Evolutionary conservation across 2,888 invertebrate genomes (phyloP).

Genomic region (Cephus sareptanus): DNA sequence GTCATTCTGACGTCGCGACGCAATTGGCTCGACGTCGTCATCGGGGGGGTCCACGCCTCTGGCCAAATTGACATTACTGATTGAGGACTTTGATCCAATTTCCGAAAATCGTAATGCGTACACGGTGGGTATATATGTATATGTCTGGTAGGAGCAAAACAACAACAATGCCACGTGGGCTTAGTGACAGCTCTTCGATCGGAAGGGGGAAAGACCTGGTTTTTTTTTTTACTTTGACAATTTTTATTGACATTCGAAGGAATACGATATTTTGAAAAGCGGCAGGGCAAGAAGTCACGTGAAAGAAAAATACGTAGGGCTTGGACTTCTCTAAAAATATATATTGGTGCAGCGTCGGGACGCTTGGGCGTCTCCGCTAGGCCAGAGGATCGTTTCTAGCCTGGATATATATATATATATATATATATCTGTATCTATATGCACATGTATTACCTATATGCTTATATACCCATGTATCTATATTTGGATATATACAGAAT

Average conservation of each 20-base stretch:
- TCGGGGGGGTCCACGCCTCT: constrained; percentile 18
- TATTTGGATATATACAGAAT: not conserved
- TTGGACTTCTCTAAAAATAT: constrained; percentile 30
- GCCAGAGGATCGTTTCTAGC: constrained; percentile 8
- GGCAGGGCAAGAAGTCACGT: not conserved
- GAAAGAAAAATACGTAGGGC: constrained; percentile 17
- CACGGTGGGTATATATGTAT: not conserved
- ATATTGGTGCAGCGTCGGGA: not conserved
- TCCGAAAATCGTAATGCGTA: not conserved
- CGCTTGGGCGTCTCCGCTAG: constrained; percentile 6
- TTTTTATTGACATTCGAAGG: not conserved
- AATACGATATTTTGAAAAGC: not conserved
- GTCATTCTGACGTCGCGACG: constrained; percentile 33
- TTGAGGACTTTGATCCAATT: not conserved
- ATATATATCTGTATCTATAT: constrained; percentile 8
- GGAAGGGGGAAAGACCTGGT: not conserved
- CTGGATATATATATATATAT: constrained; percentile 5
- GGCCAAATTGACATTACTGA: not conserved
- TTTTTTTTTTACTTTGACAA: not conserved
- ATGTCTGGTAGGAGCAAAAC: not conserved
- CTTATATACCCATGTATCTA: constrained; percentile 14
- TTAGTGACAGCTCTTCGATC: not conserved
- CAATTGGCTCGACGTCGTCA: constrained; percentile 34
- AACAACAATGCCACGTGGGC: not conserved
- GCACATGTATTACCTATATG: constrained; percentile 11